Base-by-base conservation (phyloP, 2,888 invertebrate species). In the Amphipoea oculea region DNA sequence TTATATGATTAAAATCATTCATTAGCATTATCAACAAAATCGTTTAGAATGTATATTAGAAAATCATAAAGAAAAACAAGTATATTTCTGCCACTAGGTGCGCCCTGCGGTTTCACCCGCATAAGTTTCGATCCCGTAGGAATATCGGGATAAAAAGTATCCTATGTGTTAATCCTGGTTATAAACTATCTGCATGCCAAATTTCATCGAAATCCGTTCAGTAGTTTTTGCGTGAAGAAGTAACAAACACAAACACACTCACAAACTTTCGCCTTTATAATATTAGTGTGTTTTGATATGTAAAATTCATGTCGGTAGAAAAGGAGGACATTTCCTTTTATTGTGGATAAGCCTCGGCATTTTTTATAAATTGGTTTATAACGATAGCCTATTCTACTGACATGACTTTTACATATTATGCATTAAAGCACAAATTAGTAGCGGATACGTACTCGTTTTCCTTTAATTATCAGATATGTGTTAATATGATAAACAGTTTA, bases 401-500 rank as follows among this genome's bases (percentile, higher is more conserved):
- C 54, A 17, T 65, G 5, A 29, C 12, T 63, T 45, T 54, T 57
- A 17, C 29, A 67, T 51, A 20, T 48, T 51, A 20, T 48, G 5
- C 29, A 54, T 62, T 48, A 42, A 54, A 17, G 20, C 57, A 48
- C 36, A 71, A 78, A 67, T 72, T 29, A 51, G 63, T 63, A 65
- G 51, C n/a, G 29, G 51, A 79, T 4, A 5, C 36, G 12, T 36
- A 66, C 20, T 66, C 23, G 65, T 70, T 71, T 81, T 78, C 6
- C 60, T 73, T 73, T 69, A 48, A 85, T 85, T 70, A 73, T 73
- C 82, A 81, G 69, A 66, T 73, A 54, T 20, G 45, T 73, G 69
- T 66, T 73, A 82, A 80, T 79, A 14, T 11, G 60, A 79, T 68
- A 79, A 73, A 69, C 45, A 65, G 51, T 82, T 69, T 72, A 65